phyloP scores from a whole-genome alignment of 2,797 vertebrate species.

The Poecilia velifera region DNA sequence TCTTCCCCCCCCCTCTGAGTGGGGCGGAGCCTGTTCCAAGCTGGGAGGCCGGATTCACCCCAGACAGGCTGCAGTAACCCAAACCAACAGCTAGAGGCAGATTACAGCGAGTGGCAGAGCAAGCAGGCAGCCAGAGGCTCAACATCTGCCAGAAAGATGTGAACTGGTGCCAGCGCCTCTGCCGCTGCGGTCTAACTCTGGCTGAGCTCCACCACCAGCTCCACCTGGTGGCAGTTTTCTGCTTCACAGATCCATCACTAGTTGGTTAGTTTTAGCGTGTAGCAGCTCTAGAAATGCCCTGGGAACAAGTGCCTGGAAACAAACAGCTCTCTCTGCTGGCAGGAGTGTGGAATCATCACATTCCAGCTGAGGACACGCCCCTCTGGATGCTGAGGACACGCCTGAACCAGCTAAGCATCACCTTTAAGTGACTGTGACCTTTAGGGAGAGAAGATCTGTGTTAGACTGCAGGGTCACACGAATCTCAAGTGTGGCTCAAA shows the following conservation, averaged over 20 bases:
- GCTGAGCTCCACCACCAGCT: not conserved
- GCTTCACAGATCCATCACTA: slow-evolving; percentile 33
- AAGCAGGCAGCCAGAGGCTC: not conserved
- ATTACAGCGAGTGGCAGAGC: not conserved
- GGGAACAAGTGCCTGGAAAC: slow-evolving; percentile 31
- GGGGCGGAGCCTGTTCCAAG: not conserved
- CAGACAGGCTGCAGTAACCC: not conserved
- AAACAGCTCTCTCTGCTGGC: not conserved
- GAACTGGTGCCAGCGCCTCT: not conserved
- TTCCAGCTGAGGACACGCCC: not conserved
- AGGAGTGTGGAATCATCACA: not conserved
- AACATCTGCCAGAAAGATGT: not conserved
- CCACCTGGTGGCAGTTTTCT: slow-evolving; percentile 4
- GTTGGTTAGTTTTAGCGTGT: not conserved
- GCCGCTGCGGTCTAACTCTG: not conserved
- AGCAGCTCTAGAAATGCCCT: not conserved
- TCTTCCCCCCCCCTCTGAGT: slow-evolving; percentile 23
- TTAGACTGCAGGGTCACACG: not conserved
- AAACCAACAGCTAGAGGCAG: not conserved
- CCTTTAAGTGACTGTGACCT: too few relatives aligned
- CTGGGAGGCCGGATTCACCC: not conserved
- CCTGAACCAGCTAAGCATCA: not conserved
- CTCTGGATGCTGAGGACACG: not conserved
- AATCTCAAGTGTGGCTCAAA: not conserved
- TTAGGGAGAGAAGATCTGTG: too few relatives aligned